These are phyloP conservation scores for Microhierax caerulescens DNA, from an alignment of 2,797 vertebrate species.

Conservation along the genomic window DNA sequence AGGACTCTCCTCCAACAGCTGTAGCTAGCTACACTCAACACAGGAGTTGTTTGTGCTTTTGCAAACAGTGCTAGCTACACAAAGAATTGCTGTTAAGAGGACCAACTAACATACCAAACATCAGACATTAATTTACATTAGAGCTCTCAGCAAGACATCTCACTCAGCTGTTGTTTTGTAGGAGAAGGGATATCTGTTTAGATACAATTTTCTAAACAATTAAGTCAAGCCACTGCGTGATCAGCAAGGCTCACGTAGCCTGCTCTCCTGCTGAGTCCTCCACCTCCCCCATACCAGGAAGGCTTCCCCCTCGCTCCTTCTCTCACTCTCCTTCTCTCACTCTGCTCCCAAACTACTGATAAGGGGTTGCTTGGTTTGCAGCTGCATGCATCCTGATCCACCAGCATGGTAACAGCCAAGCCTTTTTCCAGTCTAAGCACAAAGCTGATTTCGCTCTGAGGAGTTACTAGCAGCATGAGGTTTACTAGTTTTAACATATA, in stretches of 20 bases:
- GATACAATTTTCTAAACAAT: not conserved
- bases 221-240: not conserved
- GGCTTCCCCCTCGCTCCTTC: not conserved
- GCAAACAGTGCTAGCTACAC: not conserved
- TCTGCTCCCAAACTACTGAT: not conserved
- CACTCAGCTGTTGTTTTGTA: not conserved
- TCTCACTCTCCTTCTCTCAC: not conserved
- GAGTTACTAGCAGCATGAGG: not conserved
- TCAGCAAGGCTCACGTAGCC: not conserved
- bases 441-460: not conserved
- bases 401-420: not conserved
- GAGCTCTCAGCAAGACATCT: not conserved
- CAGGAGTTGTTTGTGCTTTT: not conserved
- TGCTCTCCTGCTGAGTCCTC: not conserved
- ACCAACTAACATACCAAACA: not conserved
- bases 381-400: not conserved
- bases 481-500: not conserved
- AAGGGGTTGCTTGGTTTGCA: not conserved
- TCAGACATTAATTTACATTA: not conserved
- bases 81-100: not conserved
- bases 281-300: not conserved
- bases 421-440: not conserved
- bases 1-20: not conserved
- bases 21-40: not conserved
- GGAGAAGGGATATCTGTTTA: not conserved